Percentiles rank a stretch among this genome's conserved stretches.
Conservation (phyloP, 2,113 vertebrate species). For the Otus sunia region DNA sequence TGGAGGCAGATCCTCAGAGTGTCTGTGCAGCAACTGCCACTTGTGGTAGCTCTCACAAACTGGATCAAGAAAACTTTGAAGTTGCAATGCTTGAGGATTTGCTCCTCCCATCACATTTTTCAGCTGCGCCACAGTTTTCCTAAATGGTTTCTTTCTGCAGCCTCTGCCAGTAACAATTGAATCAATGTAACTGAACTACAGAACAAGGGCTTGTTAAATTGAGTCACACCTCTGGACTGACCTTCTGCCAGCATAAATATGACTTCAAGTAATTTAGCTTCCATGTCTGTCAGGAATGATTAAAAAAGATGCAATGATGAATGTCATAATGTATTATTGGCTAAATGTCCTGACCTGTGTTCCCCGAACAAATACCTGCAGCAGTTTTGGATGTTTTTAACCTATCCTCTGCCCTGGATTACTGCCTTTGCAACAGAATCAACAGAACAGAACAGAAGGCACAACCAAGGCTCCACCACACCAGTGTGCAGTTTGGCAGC, state of each 20-base stretch:
- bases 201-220: background rate
- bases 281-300: background rate
- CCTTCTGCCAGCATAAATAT: background rate
- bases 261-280: background rate
- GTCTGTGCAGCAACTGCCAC: background rate
- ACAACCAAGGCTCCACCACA: background rate
- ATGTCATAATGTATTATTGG: background rate
- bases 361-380: background rate
- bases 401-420: background rate
- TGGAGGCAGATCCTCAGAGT: background rate
- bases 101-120: background rate
- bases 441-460: background rate
- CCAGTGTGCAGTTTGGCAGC: background rate
- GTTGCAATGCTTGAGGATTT: background rate
- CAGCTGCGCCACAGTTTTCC: background rate
- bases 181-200: background rate
- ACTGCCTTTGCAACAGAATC: background rate
- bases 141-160: background rate
- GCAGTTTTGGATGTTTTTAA: background rate
- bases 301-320: background rate
- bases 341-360: background rate
- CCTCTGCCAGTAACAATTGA: background rate
- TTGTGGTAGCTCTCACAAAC: background rate
- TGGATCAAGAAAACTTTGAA: background rate
- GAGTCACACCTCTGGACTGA: background rate